Base-by-base conservation (phyloP, 2,888 invertebrate species). In the Tholera decimalis region DNA sequence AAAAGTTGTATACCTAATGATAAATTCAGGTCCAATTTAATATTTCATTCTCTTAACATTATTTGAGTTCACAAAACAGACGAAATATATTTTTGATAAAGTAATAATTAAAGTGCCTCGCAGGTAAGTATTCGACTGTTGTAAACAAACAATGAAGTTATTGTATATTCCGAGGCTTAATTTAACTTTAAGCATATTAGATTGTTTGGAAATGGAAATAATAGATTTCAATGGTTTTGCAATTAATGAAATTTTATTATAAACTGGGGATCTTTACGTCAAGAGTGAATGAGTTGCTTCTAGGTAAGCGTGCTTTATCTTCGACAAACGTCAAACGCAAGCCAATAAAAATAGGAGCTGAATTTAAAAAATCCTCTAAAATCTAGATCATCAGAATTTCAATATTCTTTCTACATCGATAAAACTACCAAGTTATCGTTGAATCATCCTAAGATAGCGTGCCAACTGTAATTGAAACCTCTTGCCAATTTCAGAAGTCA, bases 121-220 rank as follows among this genome's bases (percentile, higher is more conserved):
- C 24, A 51, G 0, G 15, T 20, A 15, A 15, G 35, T 41, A 22
- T 49, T 33, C 22, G n/a, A 26, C n/a, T 30, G 37, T 20, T 18
- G 11, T n/a, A 11, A 28, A 57, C 11, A 43, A 33, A 20, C 15
- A 1, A 33, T 33, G 43, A 11, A 18, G 15, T 44, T 28, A 35
- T 62, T 41, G 46, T 54, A 44, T 46, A 68, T 37, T 49, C 26
- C 28, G 28, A 58, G 44, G n/a, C 4, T 50, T 53, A 22, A 50
- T 37, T 37, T n/a, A 50, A 55, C 30, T 73, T 57, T 37, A 22
- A 46, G 18, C 44, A 43, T 58, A 51, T 47, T 55, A 51, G 11
- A 39, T 68, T 54, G 26, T 26, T 44, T 43, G 44, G 22, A 44
- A 56, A 35, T 13, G 20, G 20, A 26, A 30, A 18, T 11, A 18